Evolutionary conservation across 2,888 invertebrate genomes (phyloP), one percentile per base, ranked within the genome.

Genomic region (Nomada ruficornis): DNA sequence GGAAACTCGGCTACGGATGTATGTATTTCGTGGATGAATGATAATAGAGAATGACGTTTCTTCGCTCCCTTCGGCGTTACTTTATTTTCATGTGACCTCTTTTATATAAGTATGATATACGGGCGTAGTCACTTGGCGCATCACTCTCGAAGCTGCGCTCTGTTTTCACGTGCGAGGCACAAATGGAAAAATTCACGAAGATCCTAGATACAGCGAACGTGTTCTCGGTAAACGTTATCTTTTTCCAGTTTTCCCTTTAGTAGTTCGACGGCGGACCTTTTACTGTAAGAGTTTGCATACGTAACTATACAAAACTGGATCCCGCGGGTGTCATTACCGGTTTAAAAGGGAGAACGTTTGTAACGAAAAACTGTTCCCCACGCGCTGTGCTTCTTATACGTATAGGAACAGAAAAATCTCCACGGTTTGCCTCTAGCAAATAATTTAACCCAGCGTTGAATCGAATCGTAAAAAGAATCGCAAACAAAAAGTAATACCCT

Each of bases 231-330:
- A 75, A 69, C 65, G 55, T 18, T 71, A 75, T 26, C 54, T 60
- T 59, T 67, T 23, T n/a, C 52, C 13, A 18, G 15, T 62, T 23
- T 52, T 54, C 62, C n/a, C 26, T 63, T 42, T 13, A n/a, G 72
- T 36, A 42, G 59, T 70, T 29, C 63, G 62, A 57, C 75, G 55
- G 77, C 63, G 68, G 81, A 89, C 88, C 85, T 89, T 88, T 87
- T 80, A 60, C 75, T 52, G 78, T 71, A 83, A 82, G 83, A 89
- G 89, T 89, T 88, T 85, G 82, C 84, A 82, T 84, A 69, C 64
- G 59, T 82, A 79, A 79, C 73, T 69, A 77, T 52, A 18, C 78
- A 77, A 84, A 87, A 85, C 80, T 80, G 79, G 73, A 73, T 87
- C 85, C 78, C 85, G 50, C 44, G 85, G 60, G 67, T 67, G 70